phyloP scores from a whole-genome alignment of 2,797 vertebrate species.

The Gymnoscopelus microlampas region DNA sequence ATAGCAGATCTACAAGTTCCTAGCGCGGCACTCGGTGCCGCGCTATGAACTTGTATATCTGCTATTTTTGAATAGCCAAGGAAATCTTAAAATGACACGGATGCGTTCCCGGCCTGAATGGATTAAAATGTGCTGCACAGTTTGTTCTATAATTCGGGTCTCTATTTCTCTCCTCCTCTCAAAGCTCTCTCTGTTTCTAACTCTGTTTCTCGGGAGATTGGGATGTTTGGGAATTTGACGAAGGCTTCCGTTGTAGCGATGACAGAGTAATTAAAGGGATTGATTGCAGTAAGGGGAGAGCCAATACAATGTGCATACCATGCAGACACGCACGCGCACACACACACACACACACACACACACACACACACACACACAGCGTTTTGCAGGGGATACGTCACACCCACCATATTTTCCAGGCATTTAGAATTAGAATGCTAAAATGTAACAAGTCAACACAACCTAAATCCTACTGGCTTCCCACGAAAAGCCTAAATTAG shows the following conservation, averaged over 20 bases:
- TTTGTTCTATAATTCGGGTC: neutral
- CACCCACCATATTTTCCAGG: conserved; percentile 48
- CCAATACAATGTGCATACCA: conserved; percentile 44
- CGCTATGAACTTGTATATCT: too few relatives aligned
- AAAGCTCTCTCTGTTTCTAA: conserved; percentile 5
- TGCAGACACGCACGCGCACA: neutral
- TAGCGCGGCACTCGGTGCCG: too few relatives aligned
- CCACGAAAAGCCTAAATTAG: conserved; percentile 33
- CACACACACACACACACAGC: neutral
- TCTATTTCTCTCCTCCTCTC: neutral
- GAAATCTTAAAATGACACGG: too few relatives aligned
- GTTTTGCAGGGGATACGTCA: conserved; percentile 45
- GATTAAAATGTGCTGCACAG: neutral
- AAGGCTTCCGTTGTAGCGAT: conserved; percentile 59
- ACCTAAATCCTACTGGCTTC: conserved; percentile 26
- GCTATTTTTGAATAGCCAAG: too few relatives aligned
- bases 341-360: conserved; percentile 18
- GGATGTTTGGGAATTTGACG: conserved; percentile 63
- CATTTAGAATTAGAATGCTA: conserved; percentile 57
- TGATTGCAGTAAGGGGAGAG: conserved; percentile 65
- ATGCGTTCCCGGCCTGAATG: too few relatives aligned
- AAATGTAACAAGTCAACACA: conserved; percentile 59
- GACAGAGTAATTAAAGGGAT: conserved; percentile 79
- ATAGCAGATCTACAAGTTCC: too few relatives aligned
- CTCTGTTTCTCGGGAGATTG: conserved; percentile 40